phyloP scores from a whole-genome alignment of 1,140 invertebrate genomes.

The Calephelis nemesis region DNA sequence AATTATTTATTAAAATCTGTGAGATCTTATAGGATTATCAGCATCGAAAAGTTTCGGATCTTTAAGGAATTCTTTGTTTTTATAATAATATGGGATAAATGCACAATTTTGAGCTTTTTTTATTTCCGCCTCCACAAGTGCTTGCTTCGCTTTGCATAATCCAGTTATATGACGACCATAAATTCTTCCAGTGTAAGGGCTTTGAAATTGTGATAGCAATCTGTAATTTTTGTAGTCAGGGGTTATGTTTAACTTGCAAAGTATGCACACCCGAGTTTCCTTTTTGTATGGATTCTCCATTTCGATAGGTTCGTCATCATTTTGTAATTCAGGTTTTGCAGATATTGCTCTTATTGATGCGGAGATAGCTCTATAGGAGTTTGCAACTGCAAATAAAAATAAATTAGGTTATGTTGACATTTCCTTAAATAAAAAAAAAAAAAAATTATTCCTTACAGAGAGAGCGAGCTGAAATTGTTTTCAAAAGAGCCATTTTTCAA shows the following conservation, averaged over 20 bases:
- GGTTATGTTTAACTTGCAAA: slow-evolving; percentile 91
- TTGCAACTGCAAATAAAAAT: slow-evolving; percentile 40
- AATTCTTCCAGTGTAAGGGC: slow-evolving; percentile 93
- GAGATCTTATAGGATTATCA: slow-evolving; percentile 88
- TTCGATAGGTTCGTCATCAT: slow-evolving; percentile 80
- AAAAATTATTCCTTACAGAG: neutral
- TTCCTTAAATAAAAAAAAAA: neutral
- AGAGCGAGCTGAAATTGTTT: slow-evolving; percentile 4
- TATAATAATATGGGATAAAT: slow-evolving; percentile 88
- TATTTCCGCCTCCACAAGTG: slow-evolving; percentile 85
- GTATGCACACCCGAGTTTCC: slow-evolving; percentile 86
- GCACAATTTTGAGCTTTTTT: slow-evolving; percentile 85
- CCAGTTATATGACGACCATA: slow-evolving; percentile 96
- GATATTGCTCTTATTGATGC: slow-evolving; percentile 38
- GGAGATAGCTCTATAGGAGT: slow-evolving; percentile 35
- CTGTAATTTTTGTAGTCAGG: slow-evolving; percentile 96
- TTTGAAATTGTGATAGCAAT: slow-evolving; percentile 96
- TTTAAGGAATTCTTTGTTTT: slow-evolving; percentile 86
- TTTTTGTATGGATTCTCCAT: slow-evolving; percentile 92
- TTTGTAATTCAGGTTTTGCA: slow-evolving; percentile 29
- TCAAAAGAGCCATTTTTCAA: slow-evolving; percentile 11
- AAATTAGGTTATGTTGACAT: slow-evolving; percentile 19
- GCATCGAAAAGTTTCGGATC: slow-evolving; percentile 94
- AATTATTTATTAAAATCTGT: slow-evolving; percentile 82
- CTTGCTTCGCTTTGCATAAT: slow-evolving; percentile 88